phyloP scores from a whole-genome alignment of 2,797 vertebrate species.

The Cossypha polioptera region DNA sequence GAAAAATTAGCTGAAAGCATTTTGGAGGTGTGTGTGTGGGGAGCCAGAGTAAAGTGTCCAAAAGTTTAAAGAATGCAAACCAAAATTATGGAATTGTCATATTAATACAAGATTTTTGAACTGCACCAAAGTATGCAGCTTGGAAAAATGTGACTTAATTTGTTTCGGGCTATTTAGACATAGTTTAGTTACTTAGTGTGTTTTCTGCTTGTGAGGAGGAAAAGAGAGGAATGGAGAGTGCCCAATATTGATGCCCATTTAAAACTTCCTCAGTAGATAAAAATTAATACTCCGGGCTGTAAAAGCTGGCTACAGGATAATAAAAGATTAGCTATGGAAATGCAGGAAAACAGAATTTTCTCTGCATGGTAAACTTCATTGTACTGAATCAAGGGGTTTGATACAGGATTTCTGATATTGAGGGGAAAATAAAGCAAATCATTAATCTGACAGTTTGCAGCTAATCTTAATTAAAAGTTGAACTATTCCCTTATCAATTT shows the following conservation, averaged over 20 bases:
- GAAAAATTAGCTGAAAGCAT: background rate
- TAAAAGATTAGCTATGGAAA: conserved; percentile 50
- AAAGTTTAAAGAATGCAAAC: background rate
- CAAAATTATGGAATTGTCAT: background rate
- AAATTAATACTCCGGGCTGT: conserved; percentile 9
- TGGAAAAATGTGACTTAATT: background rate
- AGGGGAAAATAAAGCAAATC: conserved; percentile 21
- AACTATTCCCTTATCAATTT: background rate
- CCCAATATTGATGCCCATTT: background rate
- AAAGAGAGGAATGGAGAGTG: background rate
- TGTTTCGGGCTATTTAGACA: background rate
- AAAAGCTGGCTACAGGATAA: conserved; percentile 15
- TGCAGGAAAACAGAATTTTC: conserved; percentile 9
- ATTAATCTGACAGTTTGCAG: background rate
- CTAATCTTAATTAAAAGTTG: conserved; percentile 54
- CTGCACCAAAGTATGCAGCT: background rate
- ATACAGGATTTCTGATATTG: conserved; percentile 24
- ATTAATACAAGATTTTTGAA: background rate
- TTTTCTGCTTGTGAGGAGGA: background rate
- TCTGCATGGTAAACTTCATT: conserved; percentile 18
- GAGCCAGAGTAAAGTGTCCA: background rate
- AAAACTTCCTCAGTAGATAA: conserved; percentile 33
- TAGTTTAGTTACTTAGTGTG: background rate
- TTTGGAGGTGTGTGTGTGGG: background rate
- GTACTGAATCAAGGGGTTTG: conserved; percentile 7